Base-by-base conservation (phyloP, 2,888 invertebrate species). In the Drosophila cognata region DNA sequence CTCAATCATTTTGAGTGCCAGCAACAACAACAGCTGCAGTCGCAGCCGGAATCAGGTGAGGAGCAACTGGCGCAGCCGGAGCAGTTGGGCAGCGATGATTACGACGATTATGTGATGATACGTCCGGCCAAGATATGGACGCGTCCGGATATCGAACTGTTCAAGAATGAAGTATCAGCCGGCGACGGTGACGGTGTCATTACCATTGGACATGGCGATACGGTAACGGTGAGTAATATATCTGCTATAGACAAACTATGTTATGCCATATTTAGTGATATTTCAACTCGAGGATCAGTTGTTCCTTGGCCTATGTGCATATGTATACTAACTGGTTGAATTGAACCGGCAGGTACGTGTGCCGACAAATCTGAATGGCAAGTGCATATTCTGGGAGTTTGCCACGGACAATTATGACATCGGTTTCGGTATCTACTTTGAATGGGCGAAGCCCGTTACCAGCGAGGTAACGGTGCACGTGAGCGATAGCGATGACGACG, bases 391-490 rank as follows among this genome's bases (percentile, higher is more conserved):
- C 94, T 99, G 99, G 99, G 99, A 99, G 94, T 99, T 99, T 93
- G 99, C 99, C 18, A 99, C 99, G 0, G 99, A 99, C 93, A 96
- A 96, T 92, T 99, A 99, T 91, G 99, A 99, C 92, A 97, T 99
- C 88, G 98, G 97, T 74, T 99, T 99, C 93, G 99, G 99, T 1
- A 95, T 99, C 57, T 99, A 97, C 93, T 99, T 99, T 93, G 99
- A 99, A 94, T 99, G 99, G 98, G 97, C 96, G 61, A 98, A 97
- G 92, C 95, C 98, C 2, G 95, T 96, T 0, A 96, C 96, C 50
- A 97, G 95, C 48, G 97, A 97, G 92, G 92, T 94, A 2, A 98
- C 99, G 0, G 97, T 99, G 2, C 98, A 99, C 92, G 97, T 99
- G 10, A 97, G 97, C 18, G 99, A 99, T 91, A 98, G 98, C 78